Percentiles rank a stretch among this genome's conserved stretches.
Conservation (phyloP, 1,140 invertebrate species). For the Drosophila baimaii region DNA sequence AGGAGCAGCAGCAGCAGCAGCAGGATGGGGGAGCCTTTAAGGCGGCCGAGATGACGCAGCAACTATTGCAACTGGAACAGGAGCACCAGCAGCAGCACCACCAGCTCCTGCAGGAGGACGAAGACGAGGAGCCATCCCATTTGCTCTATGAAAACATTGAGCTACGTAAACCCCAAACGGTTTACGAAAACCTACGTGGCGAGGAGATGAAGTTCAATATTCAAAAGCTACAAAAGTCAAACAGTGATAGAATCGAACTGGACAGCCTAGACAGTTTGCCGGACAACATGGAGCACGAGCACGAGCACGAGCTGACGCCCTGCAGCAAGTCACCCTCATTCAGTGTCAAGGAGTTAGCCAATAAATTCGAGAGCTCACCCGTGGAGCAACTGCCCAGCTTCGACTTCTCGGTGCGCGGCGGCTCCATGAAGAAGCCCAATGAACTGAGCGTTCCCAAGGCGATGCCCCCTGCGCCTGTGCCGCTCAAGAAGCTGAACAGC, state of each 20-base stretch:
- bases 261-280: conserved; percentile 77
- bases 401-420: conserved; percentile 70
- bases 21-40: conserved; percentile 70
- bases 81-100: conserved; percentile 25
- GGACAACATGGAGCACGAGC: conserved; percentile 66
- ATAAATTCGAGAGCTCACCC: conserved; percentile 86
- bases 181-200: conserved; percentile 85
- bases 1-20: conserved; percentile 64
- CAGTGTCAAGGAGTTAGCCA: conserved; percentile 86
- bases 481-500: conserved; percentile 85
- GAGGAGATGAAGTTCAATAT: conserved; percentile 75
- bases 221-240: conserved; percentile 29
- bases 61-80: conserved; percentile 66
- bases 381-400: conserved; percentile 80
- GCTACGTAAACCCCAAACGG: conserved; percentile 83
- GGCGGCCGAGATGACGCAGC: conserved; percentile 68
- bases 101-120: conserved; percentile 18
- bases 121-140: conserved; percentile 31
- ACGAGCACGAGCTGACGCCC: conserved; percentile 21
- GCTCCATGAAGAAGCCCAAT: conserved; percentile 72
- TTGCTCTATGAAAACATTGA: conserved; percentile 83
- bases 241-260: conserved; percentile 71
- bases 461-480: conserved; percentile 58
- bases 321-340: conserved; percentile 79
- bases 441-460: conserved; percentile 57